phyloP scores from a whole-genome alignment of 53 echinoderm and acorn worm genomes.

The Echinometra lucunter region DNA sequence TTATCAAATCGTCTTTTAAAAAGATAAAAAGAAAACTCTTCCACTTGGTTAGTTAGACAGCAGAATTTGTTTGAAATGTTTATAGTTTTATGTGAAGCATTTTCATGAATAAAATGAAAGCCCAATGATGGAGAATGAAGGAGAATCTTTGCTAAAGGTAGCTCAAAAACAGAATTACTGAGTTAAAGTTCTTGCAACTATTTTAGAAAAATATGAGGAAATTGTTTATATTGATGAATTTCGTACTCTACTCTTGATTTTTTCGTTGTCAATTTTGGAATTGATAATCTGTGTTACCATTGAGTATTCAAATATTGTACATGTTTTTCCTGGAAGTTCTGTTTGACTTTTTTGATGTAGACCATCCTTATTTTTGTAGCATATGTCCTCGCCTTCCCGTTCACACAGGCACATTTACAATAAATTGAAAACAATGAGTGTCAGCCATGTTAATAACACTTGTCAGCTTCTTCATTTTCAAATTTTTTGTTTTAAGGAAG shows the following conservation, averaged over 20 bases:
- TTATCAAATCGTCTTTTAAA: slow-evolving; percentile 15
- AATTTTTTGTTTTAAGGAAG: too few species aligned
- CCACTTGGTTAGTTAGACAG: not conserved
- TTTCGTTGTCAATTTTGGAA: slow-evolving; percentile 30
- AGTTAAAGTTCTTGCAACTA: not conserved
- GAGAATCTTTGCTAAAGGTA: not conserved
- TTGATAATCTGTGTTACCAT: slow-evolving; percentile 3
- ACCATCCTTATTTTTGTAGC: slow-evolving; percentile 67
- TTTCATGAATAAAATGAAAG: not conserved
- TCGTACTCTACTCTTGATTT: not conserved
- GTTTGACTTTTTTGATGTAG: slow-evolving; percentile 56
- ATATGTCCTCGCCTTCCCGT: slow-evolving; percentile 47
- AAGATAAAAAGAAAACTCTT: not conserved
- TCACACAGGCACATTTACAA: slow-evolving; percentile 66
- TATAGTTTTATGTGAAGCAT: slow-evolving; percentile 1
- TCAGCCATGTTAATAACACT: slow-evolving; percentile 55
- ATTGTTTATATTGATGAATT: not conserved
- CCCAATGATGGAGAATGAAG: not conserved
- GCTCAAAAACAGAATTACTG: not conserved
- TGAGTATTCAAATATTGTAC: slow-evolving; percentile 51
- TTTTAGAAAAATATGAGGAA: not conserved
- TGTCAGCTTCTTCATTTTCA: not conserved
- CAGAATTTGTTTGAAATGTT: not conserved
- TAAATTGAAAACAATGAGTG: slow-evolving; percentile 66
- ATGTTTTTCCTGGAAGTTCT: slow-evolving; percentile 8